Conservation (phyloP, 2,797 vertebrate genomes). For the Sebastes aleutianus region DNA sequence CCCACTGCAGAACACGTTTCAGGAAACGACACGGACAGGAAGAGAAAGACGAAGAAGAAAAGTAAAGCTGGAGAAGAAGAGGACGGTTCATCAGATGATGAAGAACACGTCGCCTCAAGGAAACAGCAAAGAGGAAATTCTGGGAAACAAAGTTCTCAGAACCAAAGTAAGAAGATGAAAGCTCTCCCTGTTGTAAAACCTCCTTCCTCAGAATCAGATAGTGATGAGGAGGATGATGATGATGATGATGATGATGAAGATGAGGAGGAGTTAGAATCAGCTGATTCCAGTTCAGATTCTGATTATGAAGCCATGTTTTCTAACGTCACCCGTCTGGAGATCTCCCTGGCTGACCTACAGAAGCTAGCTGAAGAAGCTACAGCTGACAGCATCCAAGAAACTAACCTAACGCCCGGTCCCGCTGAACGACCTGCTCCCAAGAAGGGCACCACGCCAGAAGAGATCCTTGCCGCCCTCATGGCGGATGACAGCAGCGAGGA, state of each 20-base stretch:
- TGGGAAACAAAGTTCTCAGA: background rate
- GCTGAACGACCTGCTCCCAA: slow-evolving; percentile 20
- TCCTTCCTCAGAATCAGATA: slow-evolving; percentile 13
- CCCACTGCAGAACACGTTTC: background rate
- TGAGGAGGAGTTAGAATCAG: slow-evolving; percentile 32
- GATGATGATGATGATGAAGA: slow-evolving; percentile 35
- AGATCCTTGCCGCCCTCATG: slow-evolving; percentile 87
- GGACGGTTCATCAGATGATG: slow-evolving; percentile 83
- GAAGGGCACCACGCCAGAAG: slow-evolving; percentile 82
- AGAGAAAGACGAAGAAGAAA: slow-evolving; percentile 15
- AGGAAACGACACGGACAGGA: background rate
- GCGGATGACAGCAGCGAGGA: slow-evolving; percentile 71
- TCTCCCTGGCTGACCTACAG: slow-evolving; percentile 87
- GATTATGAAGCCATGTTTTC: slow-evolving; percentile 89
- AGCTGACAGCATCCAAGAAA: slow-evolving; percentile 30
- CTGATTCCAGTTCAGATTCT: slow-evolving; percentile 68
- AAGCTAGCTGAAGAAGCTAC: slow-evolving; percentile 67
- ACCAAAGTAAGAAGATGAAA: slow-evolving; percentile 5
- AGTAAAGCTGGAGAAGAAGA: slow-evolving; percentile 46
- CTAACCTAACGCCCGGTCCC: accelerated
- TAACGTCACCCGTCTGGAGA: slow-evolving; percentile 80
- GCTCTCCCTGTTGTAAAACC: background rate
- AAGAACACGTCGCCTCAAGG: slow-evolving; percentile 81
- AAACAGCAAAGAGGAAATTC: slow-evolving; percentile 34
- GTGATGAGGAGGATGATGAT: background rate